Conservation (phyloP, 2,888 invertebrate species). For the Chromoteleia sp. region DNA sequence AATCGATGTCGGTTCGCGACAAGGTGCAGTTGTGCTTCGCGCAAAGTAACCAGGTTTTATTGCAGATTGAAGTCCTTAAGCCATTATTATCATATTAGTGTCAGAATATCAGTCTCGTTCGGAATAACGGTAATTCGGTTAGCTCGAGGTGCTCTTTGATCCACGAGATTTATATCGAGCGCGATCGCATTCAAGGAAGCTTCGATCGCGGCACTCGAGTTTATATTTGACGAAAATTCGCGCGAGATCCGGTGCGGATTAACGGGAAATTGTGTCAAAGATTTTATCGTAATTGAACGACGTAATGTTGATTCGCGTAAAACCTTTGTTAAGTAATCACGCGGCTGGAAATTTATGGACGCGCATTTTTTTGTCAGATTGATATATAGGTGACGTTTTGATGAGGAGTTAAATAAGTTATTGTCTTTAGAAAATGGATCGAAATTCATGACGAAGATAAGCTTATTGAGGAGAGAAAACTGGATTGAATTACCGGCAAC, state of each 20-base stretch:
- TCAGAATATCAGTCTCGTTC: constrained; percentile 52
- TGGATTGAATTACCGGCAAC: constrained; percentile 25
- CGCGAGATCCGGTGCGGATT: constrained; percentile 13
- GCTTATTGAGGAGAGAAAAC: constrained; percentile 28
- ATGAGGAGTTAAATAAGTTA: constrained; percentile 22
- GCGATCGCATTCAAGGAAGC: constrained; percentile 24
- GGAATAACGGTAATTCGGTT: constrained; percentile 59
- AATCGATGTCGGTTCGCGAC: constrained; percentile 19
- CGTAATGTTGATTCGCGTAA: constrained; percentile 9
- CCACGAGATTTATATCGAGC: constrained; percentile 50
- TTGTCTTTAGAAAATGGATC: constrained; percentile 36
- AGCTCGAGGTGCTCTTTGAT: constrained; percentile 51
- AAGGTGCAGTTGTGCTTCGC: constrained; percentile 10
- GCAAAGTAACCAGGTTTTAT: constrained; percentile 29
- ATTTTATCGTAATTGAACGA: constrained; percentile 38
- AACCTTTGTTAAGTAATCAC: constrained; percentile 34
- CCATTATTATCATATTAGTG: constrained; percentile 68
- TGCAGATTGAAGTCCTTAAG: constrained; percentile 44
- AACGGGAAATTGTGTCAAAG: constrained; percentile 31
- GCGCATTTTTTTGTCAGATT: neutral
- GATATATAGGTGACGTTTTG: constrained; percentile 34
- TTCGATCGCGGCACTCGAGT: constrained; percentile 37
- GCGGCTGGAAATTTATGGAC: constrained; percentile 18
- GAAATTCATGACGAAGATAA: constrained; percentile 37
- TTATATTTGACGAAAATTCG: constrained; percentile 42